Evolutionary conservation across 1,140 invertebrate genomes (phyloP).

Genomic region (Bombyx mandarina): DNA sequence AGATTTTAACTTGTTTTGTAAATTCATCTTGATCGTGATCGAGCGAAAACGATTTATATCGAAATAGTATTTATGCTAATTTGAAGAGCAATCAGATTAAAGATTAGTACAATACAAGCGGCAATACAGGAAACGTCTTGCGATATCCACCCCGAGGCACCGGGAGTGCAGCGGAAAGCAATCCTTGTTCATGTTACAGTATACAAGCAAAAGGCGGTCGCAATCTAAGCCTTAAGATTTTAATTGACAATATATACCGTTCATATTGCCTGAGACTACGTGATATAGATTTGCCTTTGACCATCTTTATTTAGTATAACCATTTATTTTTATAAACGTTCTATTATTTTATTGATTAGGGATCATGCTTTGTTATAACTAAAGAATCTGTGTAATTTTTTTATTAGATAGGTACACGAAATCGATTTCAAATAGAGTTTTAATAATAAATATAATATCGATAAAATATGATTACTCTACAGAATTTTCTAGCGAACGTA

Average conservation of each 20-base stretch:
- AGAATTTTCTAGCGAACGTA: no score
- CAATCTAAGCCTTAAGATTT: conserved; percentile 38
- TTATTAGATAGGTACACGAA: no score
- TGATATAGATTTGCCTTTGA: conserved; percentile 42
- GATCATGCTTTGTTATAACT: no score
- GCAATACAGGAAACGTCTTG: conserved; percentile 61
- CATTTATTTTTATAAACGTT: no score
- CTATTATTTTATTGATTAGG: no score
- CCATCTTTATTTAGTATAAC: conserved; percentile 12
- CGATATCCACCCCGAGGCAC: conserved; percentile 50
- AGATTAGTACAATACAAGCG: conserved; percentile 36
- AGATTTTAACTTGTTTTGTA: no score
- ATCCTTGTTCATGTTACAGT: conserved; percentile 46
- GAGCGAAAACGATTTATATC: no score
- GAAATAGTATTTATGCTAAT: conserved; percentile 62
- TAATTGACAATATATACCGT: conserved; percentile 53
- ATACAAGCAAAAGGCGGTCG: conserved; percentile 57
- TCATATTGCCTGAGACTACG: conserved; percentile 9
- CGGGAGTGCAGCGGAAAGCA: conserved; percentile 52
- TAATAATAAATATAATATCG: no score
- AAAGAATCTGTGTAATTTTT: no score
- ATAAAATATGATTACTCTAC: no score
- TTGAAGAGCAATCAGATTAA: conserved; percentile 43
- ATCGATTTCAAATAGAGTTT: no score
- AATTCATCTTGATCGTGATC: no score